phyloP scores from a whole-genome alignment of 2,888 invertebrate genomes.

The Thera obeliscata region DNA sequence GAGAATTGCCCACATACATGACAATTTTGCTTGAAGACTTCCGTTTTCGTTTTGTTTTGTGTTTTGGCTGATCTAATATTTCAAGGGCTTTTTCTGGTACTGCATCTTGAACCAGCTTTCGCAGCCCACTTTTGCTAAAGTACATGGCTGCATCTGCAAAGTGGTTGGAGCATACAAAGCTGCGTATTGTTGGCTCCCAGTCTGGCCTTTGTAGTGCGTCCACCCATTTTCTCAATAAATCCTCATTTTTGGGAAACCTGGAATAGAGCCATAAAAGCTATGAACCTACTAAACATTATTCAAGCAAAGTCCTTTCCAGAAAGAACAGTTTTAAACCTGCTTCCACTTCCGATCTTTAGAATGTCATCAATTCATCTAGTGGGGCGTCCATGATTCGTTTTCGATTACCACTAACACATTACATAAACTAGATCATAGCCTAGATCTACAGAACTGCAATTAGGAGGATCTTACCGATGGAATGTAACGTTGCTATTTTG shows the following conservation, averaged over 20 bases:
- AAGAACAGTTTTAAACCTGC: no score
- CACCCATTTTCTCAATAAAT: slow-evolving; percentile 25
- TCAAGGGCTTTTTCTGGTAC: slow-evolving; percentile 10
- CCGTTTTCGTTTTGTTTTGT: slow-evolving; percentile 2
- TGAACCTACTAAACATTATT: no score
- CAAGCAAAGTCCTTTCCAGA: no score
- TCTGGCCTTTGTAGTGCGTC: slow-evolving; percentile 17
- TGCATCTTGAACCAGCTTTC: slow-evolving; percentile 16
- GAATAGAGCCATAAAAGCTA: background rate
- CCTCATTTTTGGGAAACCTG: slow-evolving; percentile 18
- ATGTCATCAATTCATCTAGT: no score
- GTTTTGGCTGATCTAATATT: background rate
- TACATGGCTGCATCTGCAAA: slow-evolving; percentile 25
- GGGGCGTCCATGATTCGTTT: no score
- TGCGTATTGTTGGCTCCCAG: slow-evolving; percentile 31
- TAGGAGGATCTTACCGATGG: slow-evolving; percentile 12
- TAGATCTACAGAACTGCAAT: no score
- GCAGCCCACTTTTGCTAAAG: slow-evolving; percentile 32
- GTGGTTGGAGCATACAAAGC: slow-evolving; percentile 29
- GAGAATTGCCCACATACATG: background rate
- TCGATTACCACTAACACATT: no score
- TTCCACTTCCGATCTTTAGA: no score
- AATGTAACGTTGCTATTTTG: slow-evolving; percentile 25
- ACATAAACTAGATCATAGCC: no score
- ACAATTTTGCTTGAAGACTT: slow-evolving; percentile 10